These are phyloP conservation scores for Coleophora flavipennella DNA, from an alignment of 2,888 invertebrate genomes.

Conservation along the genomic window DNA sequence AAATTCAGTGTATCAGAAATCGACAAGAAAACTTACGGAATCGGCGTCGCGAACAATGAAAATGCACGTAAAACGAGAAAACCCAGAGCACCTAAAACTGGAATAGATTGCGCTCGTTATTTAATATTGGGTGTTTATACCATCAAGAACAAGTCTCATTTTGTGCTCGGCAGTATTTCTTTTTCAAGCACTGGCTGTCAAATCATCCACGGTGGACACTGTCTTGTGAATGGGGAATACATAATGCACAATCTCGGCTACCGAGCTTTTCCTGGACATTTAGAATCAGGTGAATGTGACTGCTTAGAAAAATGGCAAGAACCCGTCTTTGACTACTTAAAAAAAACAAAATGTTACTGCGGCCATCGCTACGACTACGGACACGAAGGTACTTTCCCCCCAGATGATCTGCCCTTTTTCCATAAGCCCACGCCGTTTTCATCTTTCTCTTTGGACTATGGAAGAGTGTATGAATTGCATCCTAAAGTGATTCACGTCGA, in stretches of 20 bases:
- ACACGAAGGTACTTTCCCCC: slow-evolving; percentile 34
- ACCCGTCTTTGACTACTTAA: slow-evolving; percentile 35
- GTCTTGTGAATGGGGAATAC: slow-evolving; percentile 22
- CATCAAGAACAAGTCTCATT: slow-evolving; percentile 36
- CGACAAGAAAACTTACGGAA: slow-evolving; percentile 40
- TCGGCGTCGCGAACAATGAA: slow-evolving; percentile 22
- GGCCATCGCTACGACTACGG: slow-evolving; percentile 48
- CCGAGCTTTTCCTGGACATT: slow-evolving; percentile 30
- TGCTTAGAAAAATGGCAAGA: slow-evolving; percentile 47
- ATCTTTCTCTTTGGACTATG: slow-evolving; percentile 40
- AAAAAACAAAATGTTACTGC: slow-evolving; percentile 46
- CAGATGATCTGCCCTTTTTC: slow-evolving; percentile 48
- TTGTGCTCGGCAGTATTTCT: slow-evolving; percentile 36
- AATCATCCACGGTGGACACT: slow-evolving; percentile 52
- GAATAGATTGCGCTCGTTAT: slow-evolving; percentile 40
- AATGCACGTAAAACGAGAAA: slow-evolving; percentile 22
- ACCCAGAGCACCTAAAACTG: slow-evolving; percentile 37
- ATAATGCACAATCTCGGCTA: slow-evolving; percentile 49
- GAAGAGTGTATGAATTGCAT: slow-evolving; percentile 50
- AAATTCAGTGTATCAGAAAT: slow-evolving; percentile 12
- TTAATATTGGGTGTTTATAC: slow-evolving; percentile 42
- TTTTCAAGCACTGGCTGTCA: slow-evolving; percentile 40
- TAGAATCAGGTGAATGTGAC: slow-evolving; percentile 38
- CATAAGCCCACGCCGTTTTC: slow-evolving; percentile 35
- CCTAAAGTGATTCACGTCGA: slow-evolving; percentile 34